Conservation (phyloP, 2,797 vertebrate species). For the Anguilla megastoma region DNA sequence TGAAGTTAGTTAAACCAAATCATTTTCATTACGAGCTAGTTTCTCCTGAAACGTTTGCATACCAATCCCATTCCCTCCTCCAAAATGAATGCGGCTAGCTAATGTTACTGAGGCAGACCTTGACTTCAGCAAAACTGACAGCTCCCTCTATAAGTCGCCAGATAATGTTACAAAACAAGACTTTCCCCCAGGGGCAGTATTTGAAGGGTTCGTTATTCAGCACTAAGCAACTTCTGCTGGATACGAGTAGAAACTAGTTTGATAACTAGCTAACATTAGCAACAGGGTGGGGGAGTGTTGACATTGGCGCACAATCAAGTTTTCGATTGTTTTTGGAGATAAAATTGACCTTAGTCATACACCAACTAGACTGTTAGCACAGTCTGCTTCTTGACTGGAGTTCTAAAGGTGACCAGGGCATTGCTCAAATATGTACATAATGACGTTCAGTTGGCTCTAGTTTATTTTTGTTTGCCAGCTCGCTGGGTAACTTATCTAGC, state of each 20-base stretch:
- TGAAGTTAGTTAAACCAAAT: background rate
- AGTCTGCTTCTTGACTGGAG: background rate
- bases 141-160: constrained; percentile 9
- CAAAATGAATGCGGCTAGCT: background rate
- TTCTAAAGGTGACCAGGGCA: background rate
- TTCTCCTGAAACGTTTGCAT: background rate
- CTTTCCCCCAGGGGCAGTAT: background rate
- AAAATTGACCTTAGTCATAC: background rate
- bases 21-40: background rate
- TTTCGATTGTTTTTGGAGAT: background rate
- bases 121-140: background rate
- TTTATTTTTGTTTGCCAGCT: background rate
- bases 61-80: background rate
- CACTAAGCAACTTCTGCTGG: background rate
- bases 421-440: too few species aligned
- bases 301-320: background rate
- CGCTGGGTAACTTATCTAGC: background rate
- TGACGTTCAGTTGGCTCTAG: background rate
- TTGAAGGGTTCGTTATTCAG: background rate
- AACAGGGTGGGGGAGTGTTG: background rate
- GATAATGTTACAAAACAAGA: background rate
- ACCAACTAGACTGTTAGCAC: background rate
- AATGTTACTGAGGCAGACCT: background rate
- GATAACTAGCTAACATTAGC: background rate
- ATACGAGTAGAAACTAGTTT: background rate